Conservation (phyloP, 2,113 vertebrate genomes). For the Pycnonotus jocosus region DNA sequence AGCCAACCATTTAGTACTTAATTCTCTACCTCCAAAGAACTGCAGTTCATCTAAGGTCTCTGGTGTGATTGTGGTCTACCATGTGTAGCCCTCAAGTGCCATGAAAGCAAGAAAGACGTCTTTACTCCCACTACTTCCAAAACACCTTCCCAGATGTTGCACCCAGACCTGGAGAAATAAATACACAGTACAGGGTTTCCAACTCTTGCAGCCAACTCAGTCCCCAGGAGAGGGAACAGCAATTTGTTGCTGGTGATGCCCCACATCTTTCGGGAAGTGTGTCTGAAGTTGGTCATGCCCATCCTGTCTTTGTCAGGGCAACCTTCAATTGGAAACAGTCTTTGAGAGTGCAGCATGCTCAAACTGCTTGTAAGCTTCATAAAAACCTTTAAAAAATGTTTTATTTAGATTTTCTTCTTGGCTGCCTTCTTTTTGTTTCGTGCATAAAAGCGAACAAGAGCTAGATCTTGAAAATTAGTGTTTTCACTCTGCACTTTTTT, state of each 20-base stretch:
- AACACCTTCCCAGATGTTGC: constrained; percentile 37
- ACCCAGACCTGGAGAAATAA: background rate
- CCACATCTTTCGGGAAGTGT: background rate
- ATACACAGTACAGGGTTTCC: background rate
- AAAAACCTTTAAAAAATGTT: background rate
- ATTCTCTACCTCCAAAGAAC: constrained; percentile 60
- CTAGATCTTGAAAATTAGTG: background rate
- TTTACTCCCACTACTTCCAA: background rate
- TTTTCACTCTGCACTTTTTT: background rate
- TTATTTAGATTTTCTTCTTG: background rate
- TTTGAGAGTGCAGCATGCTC: background rate
- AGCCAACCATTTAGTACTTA: constrained; percentile 46
- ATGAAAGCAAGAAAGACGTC: background rate
- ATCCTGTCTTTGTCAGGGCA: background rate
- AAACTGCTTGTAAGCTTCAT: background rate
- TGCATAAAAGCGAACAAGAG: background rate
- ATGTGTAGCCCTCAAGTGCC: constrained; percentile 21
- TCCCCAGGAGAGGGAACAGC: background rate
- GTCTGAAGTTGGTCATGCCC: background rate
- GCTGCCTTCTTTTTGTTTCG: background rate
- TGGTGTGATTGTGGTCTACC: constrained; percentile 22
- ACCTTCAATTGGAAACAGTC: accelerated
- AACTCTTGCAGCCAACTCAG: background rate
- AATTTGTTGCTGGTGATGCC: background rate
- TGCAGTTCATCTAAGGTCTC: constrained; percentile 60